Evolutionary conservation across 2,797 vertebrate genomes (phyloP).

Genomic region (Pantherophis alleghaniensis): DNA sequence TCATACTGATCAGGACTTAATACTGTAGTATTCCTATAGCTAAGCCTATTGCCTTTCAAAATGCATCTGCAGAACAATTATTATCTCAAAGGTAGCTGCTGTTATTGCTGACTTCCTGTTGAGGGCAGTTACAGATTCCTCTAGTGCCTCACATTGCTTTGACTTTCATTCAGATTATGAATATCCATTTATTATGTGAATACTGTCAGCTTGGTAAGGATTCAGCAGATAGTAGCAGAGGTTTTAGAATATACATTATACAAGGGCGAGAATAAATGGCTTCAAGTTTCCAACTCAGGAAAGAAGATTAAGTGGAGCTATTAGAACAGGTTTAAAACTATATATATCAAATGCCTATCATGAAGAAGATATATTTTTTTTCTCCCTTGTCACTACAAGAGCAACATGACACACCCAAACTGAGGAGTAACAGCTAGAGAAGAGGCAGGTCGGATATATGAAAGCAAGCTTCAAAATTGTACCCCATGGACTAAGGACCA

Average conservation of each 20-base stretch:
- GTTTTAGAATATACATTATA: constrained; percentile 1
- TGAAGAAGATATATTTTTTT: not conserved
- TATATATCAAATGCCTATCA: not conserved
- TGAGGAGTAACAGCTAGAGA: not conserved
- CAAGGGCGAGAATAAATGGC: not conserved
- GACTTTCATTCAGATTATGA: constrained; percentile 19
- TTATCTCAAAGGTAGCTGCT: not conserved
- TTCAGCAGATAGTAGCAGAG: constrained; percentile 3
- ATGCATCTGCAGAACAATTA: not conserved
- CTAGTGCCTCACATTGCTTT: not conserved
- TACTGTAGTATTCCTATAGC: not conserved
- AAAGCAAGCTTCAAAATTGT: not conserved
- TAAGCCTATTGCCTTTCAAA: not conserved
- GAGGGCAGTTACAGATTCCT: not conserved
- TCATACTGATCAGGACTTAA: not conserved
- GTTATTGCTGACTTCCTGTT: constrained; percentile 17
- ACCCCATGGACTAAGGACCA: constrained; percentile 3
- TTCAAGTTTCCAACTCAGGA: not conserved
- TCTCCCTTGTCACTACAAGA: not conserved
- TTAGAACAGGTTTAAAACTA: constrained; percentile 16
- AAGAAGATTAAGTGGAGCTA: constrained; percentile 2
- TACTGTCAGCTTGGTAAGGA: constrained; percentile 11
- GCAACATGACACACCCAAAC: not conserved
- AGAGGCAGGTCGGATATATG: not conserved
- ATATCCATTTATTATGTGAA: constrained; percentile 20